Evolutionary conservation across 1,140 invertebrate genomes (phyloP).

Genomic region (Penaeus indicus): DNA sequence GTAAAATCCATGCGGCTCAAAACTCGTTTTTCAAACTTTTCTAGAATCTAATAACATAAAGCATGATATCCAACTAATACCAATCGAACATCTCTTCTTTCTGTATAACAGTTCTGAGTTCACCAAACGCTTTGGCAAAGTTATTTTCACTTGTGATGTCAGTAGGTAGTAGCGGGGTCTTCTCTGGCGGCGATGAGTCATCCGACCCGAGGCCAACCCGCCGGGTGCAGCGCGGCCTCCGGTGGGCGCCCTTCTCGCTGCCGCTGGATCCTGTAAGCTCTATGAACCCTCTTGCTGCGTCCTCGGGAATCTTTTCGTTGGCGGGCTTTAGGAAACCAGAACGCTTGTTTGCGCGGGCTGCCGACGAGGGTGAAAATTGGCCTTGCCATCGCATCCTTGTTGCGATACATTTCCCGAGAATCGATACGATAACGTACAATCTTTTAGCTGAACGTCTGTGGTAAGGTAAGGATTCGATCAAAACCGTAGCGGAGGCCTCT

Average conservation of each 20-base stretch:
- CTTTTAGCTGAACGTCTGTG: not conserved
- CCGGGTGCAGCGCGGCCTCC: constrained; percentile 24
- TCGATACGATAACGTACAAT: constrained; percentile 9
- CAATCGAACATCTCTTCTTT: too few species aligned
- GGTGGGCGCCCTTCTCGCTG: not conserved
- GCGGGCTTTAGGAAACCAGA: not conserved
- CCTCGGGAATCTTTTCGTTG: not conserved
- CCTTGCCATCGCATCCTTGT: not conserved
- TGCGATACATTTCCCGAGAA: constrained; percentile 13
- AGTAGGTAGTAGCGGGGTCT: constrained; percentile 28
- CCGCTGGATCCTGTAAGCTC: not conserved
- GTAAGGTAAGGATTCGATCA: constrained; percentile 4
- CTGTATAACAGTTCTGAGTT: too few species aligned
- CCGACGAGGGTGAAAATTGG: not conserved
- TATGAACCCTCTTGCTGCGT: not conserved
- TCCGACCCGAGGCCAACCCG: constrained; percentile 31
- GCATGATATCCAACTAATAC: too few species aligned
- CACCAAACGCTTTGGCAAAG: too few species aligned
- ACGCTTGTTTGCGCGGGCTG: not conserved
- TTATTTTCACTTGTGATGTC: constrained; percentile 22
- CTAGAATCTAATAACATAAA: too few species aligned
- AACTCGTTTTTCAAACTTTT: not conserved
- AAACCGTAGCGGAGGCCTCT: not conserved
- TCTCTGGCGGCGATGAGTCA: constrained; percentile 43
- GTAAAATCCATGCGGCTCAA: constrained; percentile 26